Evolutionary conservation across 2,888 invertebrate species (phyloP).

Genomic region (Leptinotarsa rubiginosa): DNA sequence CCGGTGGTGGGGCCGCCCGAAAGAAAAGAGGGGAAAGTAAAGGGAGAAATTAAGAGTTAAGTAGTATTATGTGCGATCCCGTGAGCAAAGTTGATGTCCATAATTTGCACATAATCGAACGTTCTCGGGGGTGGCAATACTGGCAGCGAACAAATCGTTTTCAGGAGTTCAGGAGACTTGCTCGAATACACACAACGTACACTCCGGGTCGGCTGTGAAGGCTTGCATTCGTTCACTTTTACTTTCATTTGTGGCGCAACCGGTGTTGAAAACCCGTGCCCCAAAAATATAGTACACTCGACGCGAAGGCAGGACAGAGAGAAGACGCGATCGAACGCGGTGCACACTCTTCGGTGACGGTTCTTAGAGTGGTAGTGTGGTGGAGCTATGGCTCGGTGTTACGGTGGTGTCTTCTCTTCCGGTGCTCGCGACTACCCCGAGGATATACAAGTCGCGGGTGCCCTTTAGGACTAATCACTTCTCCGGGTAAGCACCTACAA

Average conservation of each 20-base stretch:
- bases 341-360: slow-evolving; percentile 43
- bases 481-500: slow-evolving; percentile 57
- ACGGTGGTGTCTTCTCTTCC: slow-evolving; percentile 57
- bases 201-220: slow-evolving; percentile 54
- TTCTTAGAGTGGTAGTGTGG: slow-evolving; percentile 55
- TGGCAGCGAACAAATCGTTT: slow-evolving; percentile 33
- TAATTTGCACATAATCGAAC: slow-evolving; percentile 56
- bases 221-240: slow-evolving; percentile 65
- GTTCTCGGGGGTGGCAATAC: slow-evolving; percentile 53
- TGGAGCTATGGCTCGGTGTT: slow-evolving; percentile 61
- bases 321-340: slow-evolving; percentile 44
- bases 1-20: slow-evolving; percentile 58
- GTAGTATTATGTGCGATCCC: slow-evolving; percentile 64
- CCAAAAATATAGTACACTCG: slow-evolving; percentile 66
- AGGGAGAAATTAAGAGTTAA: slow-evolving; percentile 67
- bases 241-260: slow-evolving; percentile 69
- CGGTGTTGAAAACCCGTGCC: slow-evolving; percentile 65
- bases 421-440: slow-evolving; percentile 62
- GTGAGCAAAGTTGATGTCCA: slow-evolving; percentile 61
- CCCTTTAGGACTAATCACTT: slow-evolving; percentile 61
- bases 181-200: slow-evolving; percentile 51
- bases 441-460: slow-evolving; percentile 60
- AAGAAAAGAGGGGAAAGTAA: slow-evolving; percentile 68
- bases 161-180: slow-evolving; percentile 55
- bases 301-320: slow-evolving; percentile 55